A percentile compares a stretch with the other conserved stretches of the same genome.
These are phyloP conservation scores for Esox niger DNA, from an alignment of 2,113 vertebrate genomes.

Conservation along the genomic window DNA sequence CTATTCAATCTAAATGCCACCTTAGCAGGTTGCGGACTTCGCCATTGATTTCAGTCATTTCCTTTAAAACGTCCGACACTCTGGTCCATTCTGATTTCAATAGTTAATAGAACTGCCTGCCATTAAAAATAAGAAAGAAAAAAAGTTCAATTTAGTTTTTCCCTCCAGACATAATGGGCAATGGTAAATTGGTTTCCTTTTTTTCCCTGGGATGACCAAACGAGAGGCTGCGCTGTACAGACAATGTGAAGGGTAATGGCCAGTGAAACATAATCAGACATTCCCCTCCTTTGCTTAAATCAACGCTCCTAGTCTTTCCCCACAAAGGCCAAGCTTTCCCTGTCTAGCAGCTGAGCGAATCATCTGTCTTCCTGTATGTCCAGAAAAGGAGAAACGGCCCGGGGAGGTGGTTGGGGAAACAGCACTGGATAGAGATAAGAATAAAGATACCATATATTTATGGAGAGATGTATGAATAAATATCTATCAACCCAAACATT, in stretches of 20 bases:
- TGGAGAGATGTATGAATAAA: too few relatives aligned
- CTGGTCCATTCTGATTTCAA: background rate
- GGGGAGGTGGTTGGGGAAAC: too few relatives aligned
- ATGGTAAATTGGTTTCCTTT: background rate
- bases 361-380: too few relatives aligned
- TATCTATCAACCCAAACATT: too few relatives aligned
- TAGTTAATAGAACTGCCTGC: background rate
- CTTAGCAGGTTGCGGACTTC: too few relatives aligned
- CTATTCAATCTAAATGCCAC: too few relatives aligned
- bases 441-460: too few relatives aligned
- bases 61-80: background rate
- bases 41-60: background rate
- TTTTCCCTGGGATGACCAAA: background rate
- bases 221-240: background rate
- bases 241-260: constrained; percentile 10
- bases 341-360: too few relatives aligned
- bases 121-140: background rate
- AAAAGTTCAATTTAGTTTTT: background rate
- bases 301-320: constrained; percentile 4
- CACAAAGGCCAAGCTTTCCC: constrained; percentile 3
- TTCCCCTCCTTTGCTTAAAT: constrained; percentile 2
- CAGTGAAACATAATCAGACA: constrained; percentile 12
- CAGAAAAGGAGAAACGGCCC: too few relatives aligned
- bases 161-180: background rate
- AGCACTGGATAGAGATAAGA: too few relatives aligned